Evolutionary conservation across 2,113 vertebrate genomes (phyloP), one percentile per base, ranked within the genome.

Genomic region (Gyps fulvus): DNA sequence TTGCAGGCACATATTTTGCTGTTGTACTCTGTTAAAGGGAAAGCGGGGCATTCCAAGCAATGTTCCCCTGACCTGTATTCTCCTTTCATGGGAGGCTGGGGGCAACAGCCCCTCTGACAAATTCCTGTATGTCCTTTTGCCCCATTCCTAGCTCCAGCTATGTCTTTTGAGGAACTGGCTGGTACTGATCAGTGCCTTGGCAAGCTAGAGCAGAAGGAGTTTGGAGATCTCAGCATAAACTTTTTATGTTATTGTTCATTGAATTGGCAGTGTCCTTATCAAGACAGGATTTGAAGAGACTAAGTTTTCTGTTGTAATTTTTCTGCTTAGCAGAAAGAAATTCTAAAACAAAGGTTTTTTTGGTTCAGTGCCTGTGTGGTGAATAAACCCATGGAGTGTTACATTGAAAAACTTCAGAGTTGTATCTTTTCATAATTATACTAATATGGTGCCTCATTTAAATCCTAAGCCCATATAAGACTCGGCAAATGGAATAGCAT

Each of bases 101-200:
- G 14, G 5, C 11, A 67, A 23, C 23, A 52, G 14, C 10, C 26
- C 23, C 0, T 47, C 0, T 77, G 25, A 27, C 26, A 63, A 71
- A 20, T 57, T 81, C 58, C 15, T 0, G 0, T 36, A 9, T 11
- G 5, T 47, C 27, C 5, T 65, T 15, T 66, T 52, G 63, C 10
- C 14, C 15, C 0, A 0, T 69, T 65, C 31, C 23, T 43, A 54
- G 15, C 40, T 78, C 52, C 15, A 57, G 34, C 32, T n/a, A 2
- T 59, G 32, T 32, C 36, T 32, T 58, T 57, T 36, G 32, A 77
- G 34, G n/a, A 59, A 27, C 38, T 59, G 38, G 15, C 34, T 82
- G 34, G 14, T 71, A 27, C 12, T 76, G 57, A 42, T 59, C 26
- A 45, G 32, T 61, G 26, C 31, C 57, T 49, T 80, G 52, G 23